Evolutionary conservation across 2,113 vertebrate genomes (phyloP).

Genomic region (Kobus ellipsiprymnus): DNA sequence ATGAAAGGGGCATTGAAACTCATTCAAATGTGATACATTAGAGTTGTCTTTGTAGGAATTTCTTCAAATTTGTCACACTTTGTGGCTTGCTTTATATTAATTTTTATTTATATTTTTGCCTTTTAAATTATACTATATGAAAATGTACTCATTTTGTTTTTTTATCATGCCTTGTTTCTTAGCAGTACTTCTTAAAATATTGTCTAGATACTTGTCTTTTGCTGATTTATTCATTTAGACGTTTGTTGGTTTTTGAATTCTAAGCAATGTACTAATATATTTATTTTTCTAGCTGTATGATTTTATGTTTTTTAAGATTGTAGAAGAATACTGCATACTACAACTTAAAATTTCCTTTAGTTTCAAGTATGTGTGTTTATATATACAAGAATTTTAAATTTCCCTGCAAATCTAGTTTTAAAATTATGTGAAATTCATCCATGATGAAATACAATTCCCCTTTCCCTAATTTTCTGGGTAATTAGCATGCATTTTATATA

Average conservation of each 20-base stretch:
- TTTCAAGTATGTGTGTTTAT: not conserved
- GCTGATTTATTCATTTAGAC: not conserved
- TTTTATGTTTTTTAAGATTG: not conserved
- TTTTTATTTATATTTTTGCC: not conserved
- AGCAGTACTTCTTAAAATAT: not conserved
- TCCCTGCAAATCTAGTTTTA: not conserved
- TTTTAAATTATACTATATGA: not conserved
- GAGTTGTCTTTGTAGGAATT: not conserved
- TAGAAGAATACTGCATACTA: not conserved
- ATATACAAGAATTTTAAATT: not conserved
- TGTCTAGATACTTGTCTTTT: not conserved
- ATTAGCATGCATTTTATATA: not conserved
- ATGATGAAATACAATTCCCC: not conserved
- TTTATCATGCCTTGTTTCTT: not conserved
- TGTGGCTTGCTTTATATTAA: not conserved
- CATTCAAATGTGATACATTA: not conserved
- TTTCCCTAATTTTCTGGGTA: not conserved
- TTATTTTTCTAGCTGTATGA: not conserved
- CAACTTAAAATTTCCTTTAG: not conserved
- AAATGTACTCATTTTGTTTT: not conserved
- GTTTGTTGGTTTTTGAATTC: not conserved
- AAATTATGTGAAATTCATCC: constrained; percentile 11
- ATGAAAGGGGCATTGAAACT: not conserved
- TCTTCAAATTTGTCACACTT: not conserved
- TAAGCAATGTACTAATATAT: not conserved